A percentile compares a stretch with the other conserved stretches of the same genome.
phyloP scores from a whole-genome alignment of 1,140 invertebrate species.

The Trichonephila clavata region DNA sequence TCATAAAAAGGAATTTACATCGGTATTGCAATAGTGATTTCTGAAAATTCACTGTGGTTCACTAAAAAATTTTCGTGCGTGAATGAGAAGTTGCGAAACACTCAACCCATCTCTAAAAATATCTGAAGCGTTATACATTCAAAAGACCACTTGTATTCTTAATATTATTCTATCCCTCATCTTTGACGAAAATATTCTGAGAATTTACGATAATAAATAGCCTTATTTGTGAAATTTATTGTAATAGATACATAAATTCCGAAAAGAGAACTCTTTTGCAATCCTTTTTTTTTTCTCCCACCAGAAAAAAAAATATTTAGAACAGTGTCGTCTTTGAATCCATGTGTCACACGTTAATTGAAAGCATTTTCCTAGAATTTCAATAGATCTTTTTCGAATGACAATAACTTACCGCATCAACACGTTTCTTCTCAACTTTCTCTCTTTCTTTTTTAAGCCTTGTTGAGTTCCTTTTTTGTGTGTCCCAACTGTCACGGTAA shows the following conservation, averaged over 20 bases:
- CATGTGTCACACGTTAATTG: constrained; percentile 17
- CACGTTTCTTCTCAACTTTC: neutral
- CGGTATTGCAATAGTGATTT: no score
- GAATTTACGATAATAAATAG: neutral
- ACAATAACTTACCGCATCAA: constrained; percentile 38
- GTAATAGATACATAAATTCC: neutral
- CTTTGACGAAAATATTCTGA: no score
- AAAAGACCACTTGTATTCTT: no score
- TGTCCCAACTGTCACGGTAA: neutral
- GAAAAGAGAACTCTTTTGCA: neutral
- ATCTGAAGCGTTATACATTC: no score
- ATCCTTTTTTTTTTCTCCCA: neutral
- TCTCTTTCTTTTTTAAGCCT: neutral
- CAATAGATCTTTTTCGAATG: constrained; percentile 14
- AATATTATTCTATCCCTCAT: no score
- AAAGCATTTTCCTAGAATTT: constrained; percentile 6
- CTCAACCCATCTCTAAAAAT: no score
- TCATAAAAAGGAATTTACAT: no score
- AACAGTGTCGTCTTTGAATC: neutral
- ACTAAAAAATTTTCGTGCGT: no score
- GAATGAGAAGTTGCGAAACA: no score
- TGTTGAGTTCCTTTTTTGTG: neutral
- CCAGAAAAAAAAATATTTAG: neutral
- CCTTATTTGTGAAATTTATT: neutral
- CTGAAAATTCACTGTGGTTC: no score